Percentiles rank a stretch among this genome's conserved stretches.
These are phyloP conservation scores for Eulithis testata DNA, from an alignment of 2,888 invertebrate genomes.

Conservation along the genomic window DNA sequence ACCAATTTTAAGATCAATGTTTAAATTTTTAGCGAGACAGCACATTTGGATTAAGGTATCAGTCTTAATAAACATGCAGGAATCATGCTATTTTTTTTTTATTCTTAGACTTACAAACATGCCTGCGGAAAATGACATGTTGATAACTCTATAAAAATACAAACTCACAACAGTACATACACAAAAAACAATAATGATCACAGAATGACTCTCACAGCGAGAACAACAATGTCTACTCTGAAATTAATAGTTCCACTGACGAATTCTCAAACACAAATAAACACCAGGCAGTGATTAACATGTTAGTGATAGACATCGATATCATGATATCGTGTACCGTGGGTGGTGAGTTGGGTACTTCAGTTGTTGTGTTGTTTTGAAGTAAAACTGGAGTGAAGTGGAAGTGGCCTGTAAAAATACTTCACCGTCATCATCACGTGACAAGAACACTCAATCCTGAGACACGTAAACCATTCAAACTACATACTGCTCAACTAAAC, in stretches of 20 bases:
- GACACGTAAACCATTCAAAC: constrained; percentile 35
- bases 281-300: constrained; percentile 51
- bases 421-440: constrained; percentile 40
- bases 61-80: constrained; percentile 50
- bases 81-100: constrained; percentile 41
- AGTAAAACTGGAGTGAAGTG: constrained; percentile 63
- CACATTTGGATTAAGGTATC: constrained; percentile 12
- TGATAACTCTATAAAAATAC: constrained; percentile 1
- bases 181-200: constrained; percentile 6
- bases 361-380: constrained; percentile 65
- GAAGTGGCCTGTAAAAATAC: constrained; percentile 75
- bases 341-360: constrained; percentile 61
- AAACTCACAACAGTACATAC: constrained; percentile 7
- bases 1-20: constrained; percentile 20
- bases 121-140: background rate
- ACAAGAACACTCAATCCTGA: constrained; percentile 15
- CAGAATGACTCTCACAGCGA: constrained; percentile 14
- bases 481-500: constrained; percentile 28
- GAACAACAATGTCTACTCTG: constrained; percentile 14
- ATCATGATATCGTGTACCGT: constrained; percentile 65
- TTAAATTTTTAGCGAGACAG: background rate
- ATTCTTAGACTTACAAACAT: background rate
- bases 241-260: constrained; percentile 23
- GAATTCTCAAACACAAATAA: constrained; percentile 31
- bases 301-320: constrained; percentile 50